These are phyloP conservation scores for Sebastes glaucus DNA, from an alignment of 2,797 vertebrate species.

Conservation along the genomic window DNA sequence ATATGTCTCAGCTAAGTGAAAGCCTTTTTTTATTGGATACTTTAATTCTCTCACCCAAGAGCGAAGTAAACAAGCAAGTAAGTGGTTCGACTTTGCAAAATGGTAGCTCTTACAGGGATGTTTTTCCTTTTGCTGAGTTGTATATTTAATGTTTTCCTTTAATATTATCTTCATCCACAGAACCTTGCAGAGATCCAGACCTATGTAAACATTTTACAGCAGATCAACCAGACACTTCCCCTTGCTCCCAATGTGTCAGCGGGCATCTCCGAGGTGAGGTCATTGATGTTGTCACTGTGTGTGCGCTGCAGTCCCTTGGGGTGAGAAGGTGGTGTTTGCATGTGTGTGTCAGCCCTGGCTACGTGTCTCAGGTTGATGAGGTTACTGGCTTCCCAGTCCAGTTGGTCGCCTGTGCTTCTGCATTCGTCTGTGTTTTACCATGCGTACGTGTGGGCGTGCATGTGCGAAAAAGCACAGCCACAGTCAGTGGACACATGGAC, in stretches of 20 bases:
- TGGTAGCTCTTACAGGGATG: background rate
- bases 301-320: conserved; percentile 21
- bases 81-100: background rate
- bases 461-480: background rate
- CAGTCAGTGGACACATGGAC: conserved; percentile 10
- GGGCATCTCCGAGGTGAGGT: conserved; percentile 88
- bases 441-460: background rate
- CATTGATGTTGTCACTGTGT: conserved; percentile 47
- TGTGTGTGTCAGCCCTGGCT: conserved; percentile 53
- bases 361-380: conserved; percentile 50
- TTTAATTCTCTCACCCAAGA: background rate
- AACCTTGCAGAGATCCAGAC: conserved; percentile 96
- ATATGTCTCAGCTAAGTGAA: conserved; percentile 21
- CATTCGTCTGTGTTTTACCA: background rate
- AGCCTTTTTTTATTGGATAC: background rate
- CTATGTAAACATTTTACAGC: conserved; percentile 91
- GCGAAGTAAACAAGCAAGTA: background rate
- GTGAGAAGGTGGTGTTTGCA: conserved; percentile 40
- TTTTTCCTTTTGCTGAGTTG: background rate
- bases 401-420: conserved; percentile 8
- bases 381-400: conserved; percentile 28
- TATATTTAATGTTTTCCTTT: background rate
- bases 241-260: conserved; percentile 79
- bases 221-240: conserved; percentile 91
- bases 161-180: conserved; percentile 70